Evolutionary conservation across 2,888 invertebrate species (phyloP).

Genomic region (Rhagophthalmus giganteus): DNA sequence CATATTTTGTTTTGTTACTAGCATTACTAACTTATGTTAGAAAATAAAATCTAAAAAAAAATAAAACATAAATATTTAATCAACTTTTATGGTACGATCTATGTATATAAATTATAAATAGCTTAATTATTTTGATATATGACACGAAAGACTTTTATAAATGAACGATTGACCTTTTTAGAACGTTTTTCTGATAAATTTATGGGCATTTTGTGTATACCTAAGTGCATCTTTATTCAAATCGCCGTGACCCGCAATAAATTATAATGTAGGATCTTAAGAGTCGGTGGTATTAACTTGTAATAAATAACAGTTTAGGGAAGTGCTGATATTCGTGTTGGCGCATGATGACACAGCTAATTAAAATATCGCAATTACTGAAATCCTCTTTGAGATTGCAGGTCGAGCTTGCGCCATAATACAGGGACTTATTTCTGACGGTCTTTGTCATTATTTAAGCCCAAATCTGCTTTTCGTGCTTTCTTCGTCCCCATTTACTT

Average conservation of each 20-base stretch:
- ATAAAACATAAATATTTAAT: too few species aligned
- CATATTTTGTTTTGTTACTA: too few species aligned
- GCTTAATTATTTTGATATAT: too few species aligned
- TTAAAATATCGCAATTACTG: conserved; percentile 48
- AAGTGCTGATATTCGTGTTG: conserved; percentile 37
- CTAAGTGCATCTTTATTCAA: too few species aligned
- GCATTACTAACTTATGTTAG: too few species aligned
- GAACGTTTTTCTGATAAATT: too few species aligned
- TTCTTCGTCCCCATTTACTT: conserved; percentile 36
- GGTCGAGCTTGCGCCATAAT: conserved; percentile 29
- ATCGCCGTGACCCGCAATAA: not conserved
- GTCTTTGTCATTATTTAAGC: conserved; percentile 27
- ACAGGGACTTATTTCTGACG: conserved; percentile 24
- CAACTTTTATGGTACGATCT: too few species aligned
- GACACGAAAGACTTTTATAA: too few species aligned
- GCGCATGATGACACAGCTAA: conserved; percentile 48
- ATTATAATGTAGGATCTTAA: conserved; percentile 15
- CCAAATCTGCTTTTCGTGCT: conserved; percentile 22
- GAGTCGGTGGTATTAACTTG: conserved; percentile 20
- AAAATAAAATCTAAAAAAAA: too few species aligned
- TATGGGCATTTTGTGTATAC: not conserved
- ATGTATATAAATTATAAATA: too few species aligned
- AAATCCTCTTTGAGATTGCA: conserved; percentile 41
- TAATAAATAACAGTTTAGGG: conserved; percentile 26
- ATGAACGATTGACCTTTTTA: too few species aligned